Evolutionary conservation across 2,113 vertebrate species (phyloP), one percentile per base, ranked within the genome.

Genomic region (Calyptomena viridis): DNA sequence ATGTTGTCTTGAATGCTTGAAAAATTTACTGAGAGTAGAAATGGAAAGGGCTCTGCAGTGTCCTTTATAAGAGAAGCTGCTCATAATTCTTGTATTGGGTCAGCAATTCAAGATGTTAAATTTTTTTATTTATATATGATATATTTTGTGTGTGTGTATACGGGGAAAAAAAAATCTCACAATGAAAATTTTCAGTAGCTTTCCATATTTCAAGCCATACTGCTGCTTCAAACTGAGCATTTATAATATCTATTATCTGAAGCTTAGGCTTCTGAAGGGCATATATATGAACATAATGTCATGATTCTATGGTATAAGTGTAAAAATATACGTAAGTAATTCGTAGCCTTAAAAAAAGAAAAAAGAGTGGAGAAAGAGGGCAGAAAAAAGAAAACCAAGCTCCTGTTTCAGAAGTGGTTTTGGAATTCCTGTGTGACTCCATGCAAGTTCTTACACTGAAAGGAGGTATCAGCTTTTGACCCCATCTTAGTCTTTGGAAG

Each of bases 1-100:
- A 96, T 96, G 95, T 95, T 95, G 90, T 94, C 90, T 95, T 89
- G 85, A 92, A 72, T 82, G 73, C 86, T 87, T 78, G 68, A 92
- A 93, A 93, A 94, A 95, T 64, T 94, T 92, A 90, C 85, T 84
- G 90, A 66, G 89, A 95, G 86, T 90, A 94, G 86, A 94, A 86
- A 78, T 9, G 14, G 76, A 87, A 94, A 92, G 79, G 85, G 84
- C n/a, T 96, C 60, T 96, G 89, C 39, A 69, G 18, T 31, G 17
- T 91, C 80, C 91, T 93, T 93, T 90, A 49, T 44, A 63, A 76
- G 62, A 93, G 67, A 94, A 94, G 53, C 49, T 93, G 88, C 62
- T 90, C 73, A 78, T 52, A 77, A 88, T 85, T 91, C 87, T 91
- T 55, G 20, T 94, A 80, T 22, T 91, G 59, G 91, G 91, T 95